Evolutionary conservation across 2,797 vertebrate species (phyloP).

Genomic region (Rhinogobio ventralis): DNA sequence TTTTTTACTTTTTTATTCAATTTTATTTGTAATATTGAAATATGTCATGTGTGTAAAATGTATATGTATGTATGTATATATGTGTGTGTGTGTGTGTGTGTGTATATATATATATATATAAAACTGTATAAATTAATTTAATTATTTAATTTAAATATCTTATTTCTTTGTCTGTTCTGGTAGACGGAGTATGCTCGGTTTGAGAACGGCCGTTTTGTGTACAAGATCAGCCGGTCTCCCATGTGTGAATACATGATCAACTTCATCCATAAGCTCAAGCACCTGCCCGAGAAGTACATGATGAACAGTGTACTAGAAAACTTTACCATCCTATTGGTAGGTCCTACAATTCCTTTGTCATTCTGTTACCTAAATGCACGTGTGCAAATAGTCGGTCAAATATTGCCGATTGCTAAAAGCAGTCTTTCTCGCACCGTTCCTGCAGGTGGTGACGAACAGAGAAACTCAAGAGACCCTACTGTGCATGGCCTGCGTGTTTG

Average conservation of each 20-base stretch:
- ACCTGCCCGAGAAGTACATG: slow-evolving; percentile 99
- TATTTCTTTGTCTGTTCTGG: not conserved
- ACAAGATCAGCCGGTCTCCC: slow-evolving; percentile 95
- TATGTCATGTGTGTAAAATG: not conserved
- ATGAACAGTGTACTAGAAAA: slow-evolving; percentile 99
- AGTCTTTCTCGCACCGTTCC: not conserved
- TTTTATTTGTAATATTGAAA: not conserved
- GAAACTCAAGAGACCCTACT: slow-evolving; percentile 99
- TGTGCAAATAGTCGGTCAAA: not conserved
- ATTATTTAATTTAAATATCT: not conserved
- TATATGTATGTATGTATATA: not conserved
- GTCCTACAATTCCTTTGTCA: slow-evolving; percentile 13
- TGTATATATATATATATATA: not conserved
- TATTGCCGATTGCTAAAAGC: not conserved
- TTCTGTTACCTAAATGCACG: not conserved
- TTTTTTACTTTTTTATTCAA: not conserved
- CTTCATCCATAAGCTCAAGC: slow-evolving; percentile 99
- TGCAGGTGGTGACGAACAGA: slow-evolving; percentile 95
- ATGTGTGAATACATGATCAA: slow-evolving; percentile 99
- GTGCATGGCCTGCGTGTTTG: slow-evolving; percentile 98
- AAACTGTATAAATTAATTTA: not conserved
- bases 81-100: too few relatives aligned
- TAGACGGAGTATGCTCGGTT: slow-evolving; percentile 97
- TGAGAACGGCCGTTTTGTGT: slow-evolving; percentile 96
- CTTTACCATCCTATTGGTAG: slow-evolving; percentile 98